These are phyloP conservation scores for Illadopsis cleaveri DNA, from an alignment of 2,113 vertebrate genomes.

Conservation along the genomic window DNA sequence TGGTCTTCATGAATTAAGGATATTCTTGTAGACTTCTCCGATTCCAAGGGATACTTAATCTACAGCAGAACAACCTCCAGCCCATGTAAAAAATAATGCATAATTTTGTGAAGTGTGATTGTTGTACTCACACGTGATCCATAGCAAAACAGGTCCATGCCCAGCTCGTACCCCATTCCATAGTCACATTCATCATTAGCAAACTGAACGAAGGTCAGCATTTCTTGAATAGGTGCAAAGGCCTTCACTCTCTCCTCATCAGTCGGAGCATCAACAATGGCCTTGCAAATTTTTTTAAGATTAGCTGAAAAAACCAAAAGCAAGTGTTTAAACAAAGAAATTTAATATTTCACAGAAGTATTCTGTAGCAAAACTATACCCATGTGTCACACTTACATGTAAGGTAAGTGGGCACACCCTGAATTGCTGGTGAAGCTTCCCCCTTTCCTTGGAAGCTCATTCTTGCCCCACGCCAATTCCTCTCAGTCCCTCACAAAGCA, in stretches of 20 bases:
- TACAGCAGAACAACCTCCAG: not conserved
- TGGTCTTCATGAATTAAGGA: not conserved
- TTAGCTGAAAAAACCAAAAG: constrained; percentile 69
- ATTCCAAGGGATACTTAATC: not conserved
- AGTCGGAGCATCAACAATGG: constrained; percentile 84
- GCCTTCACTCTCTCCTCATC: constrained; percentile 90
- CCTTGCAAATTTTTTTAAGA: constrained; percentile 91
- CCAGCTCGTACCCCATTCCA: constrained; percentile 95
- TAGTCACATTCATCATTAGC: constrained; percentile 99
- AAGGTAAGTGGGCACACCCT: not conserved
- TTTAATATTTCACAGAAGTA: not conserved
- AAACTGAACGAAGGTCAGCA: constrained; percentile 95
- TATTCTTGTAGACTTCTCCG: not conserved
- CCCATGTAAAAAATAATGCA: accelerated
- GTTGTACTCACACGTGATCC: constrained; percentile 89
- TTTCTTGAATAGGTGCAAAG: constrained; percentile 93
- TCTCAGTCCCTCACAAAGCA: not conserved
- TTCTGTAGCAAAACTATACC: not conserved
- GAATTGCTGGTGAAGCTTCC: not conserved
- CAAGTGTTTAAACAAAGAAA: not conserved
- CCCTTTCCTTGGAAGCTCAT: not conserved
- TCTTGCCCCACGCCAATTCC: not conserved
- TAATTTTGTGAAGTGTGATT: not conserved
- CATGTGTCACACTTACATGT: accelerated
- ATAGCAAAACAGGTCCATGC: constrained; percentile 92